phyloP scores from a whole-genome alignment of 2,888 invertebrate species.

The Helobdella robusta region DNA sequence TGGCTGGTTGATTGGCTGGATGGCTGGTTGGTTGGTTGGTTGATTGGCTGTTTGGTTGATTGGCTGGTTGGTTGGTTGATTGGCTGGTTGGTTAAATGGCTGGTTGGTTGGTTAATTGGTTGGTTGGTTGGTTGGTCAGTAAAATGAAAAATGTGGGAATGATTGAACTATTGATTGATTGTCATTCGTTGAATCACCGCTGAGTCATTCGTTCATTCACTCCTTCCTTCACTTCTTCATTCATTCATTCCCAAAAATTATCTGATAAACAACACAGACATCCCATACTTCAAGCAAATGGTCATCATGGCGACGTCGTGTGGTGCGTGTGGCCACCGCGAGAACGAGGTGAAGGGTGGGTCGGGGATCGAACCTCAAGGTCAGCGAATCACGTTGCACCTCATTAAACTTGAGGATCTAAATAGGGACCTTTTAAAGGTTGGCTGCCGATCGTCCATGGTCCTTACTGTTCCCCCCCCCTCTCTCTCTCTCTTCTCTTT shows the following conservation, averaged over 20 bases:
- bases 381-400: slow-evolving; percentile 63
- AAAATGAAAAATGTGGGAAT: neutral
- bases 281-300: slow-evolving; percentile 91
- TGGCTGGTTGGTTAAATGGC: too few relatives aligned
- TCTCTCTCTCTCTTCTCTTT: too few relatives aligned
- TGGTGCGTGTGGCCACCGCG: slow-evolving; percentile 76
- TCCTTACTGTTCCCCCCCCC: too few relatives aligned
- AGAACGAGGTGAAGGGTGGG: slow-evolving; percentile 92
- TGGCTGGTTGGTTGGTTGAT: too few relatives aligned
- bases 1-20: too few relatives aligned
- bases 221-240: too few relatives aligned
- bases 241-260: neutral
- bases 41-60: too few relatives aligned
- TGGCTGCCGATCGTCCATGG: slow-evolving; percentile 29
- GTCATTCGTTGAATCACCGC: too few relatives aligned
- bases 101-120: too few relatives aligned
- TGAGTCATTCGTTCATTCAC: too few relatives aligned
- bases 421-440: slow-evolving; percentile 86
- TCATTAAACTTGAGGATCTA: slow-evolving; percentile 67
- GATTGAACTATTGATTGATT: neutral
- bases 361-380: slow-evolving; percentile 76
- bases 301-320: slow-evolving; percentile 94
- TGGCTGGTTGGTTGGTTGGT: too few relatives aligned
- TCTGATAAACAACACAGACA: slow-evolving; percentile 54
- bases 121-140: too few relatives aligned